Evolutionary conservation across 2,797 vertebrate genomes (phyloP).

Genomic region (Bradypodion ventrale): DNA sequence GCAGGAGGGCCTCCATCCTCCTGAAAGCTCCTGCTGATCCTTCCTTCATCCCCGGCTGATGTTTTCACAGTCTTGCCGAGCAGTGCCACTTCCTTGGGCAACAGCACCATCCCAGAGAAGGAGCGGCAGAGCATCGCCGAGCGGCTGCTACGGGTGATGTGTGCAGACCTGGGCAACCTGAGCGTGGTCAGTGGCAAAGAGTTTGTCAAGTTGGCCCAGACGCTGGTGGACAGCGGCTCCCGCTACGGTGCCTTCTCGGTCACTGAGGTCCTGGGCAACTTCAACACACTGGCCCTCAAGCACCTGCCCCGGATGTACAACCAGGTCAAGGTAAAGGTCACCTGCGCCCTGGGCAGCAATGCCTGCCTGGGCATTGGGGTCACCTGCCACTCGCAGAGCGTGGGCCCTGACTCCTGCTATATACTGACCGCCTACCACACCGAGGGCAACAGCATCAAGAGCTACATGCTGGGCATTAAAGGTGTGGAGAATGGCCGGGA

Average conservation of each 20-base stretch:
- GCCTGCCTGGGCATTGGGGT: slow-evolving; percentile 93
- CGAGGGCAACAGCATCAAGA: slow-evolving; percentile 91
- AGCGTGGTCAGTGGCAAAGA: slow-evolving; percentile 94
- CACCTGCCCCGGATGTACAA: slow-evolving; percentile 99
- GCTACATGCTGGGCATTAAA: slow-evolving; percentile 92
- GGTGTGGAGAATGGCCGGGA: slow-evolving; percentile 90
- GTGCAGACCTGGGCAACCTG: slow-evolving; percentile 90
- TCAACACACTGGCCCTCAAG: slow-evolving; percentile 93
- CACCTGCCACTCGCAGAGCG: slow-evolving; percentile 93
- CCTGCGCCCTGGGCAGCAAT: slow-evolving; percentile 94
- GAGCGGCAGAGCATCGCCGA: slow-evolving; percentile 97
- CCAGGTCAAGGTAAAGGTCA: slow-evolving; percentile 99
- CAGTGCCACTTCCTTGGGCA: slow-evolving; percentile 69
- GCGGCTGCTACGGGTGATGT: slow-evolving; percentile 94
- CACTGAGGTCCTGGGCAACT: slow-evolving; percentile 93
- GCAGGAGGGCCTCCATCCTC: no score
- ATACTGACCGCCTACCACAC: slow-evolving; percentile 95
- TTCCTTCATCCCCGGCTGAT: rapidly evolving
- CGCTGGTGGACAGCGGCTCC: slow-evolving; percentile 95
- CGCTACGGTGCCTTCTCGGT: slow-evolving; percentile 95
- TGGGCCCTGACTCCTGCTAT: slow-evolving; percentile 91
- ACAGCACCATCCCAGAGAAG: slow-evolving; percentile 90
- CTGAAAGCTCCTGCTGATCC: no score
- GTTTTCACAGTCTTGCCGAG: slow-evolving; percentile 68
- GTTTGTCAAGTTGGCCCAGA: slow-evolving; percentile 96